Evolutionary conservation across 1,140 invertebrate genomes (phyloP), one percentile per base, ranked within the genome.

Genomic region (Hyles euphorbiae): DNA sequence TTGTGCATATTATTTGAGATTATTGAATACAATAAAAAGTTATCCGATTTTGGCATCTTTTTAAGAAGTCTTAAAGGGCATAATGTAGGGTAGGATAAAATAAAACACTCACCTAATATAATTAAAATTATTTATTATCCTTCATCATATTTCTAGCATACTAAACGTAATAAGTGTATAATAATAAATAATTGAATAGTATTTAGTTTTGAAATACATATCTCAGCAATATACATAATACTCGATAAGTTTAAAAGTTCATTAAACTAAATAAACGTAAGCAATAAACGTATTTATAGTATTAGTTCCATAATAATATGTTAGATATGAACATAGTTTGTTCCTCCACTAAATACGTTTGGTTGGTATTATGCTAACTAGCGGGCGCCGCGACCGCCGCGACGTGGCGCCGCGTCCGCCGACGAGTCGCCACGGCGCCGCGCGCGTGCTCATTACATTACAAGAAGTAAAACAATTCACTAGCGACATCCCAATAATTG

Each of bases 91-190:
- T 56, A 48, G 12, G 7, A 45, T 8, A 32, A 71, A 89, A 89
- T 86, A 76, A 89, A 83, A 87, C 81, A 72, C 75, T 60, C 58
- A 72, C 76, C 71, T 88, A 87, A 87, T 90, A 90, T 90, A 90
- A 90, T 90, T 90, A 90, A 89, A 90, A 90, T 90, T 89, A 90
- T 90, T 90, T 90, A 90, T 90, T 90, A 90, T 90, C 89, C 83
- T 89, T 89, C 88, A 87, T 90, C 85, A 90, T 89, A 90, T 87
- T 88, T 89, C 89, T 89, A 90, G 89, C 88, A 89, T 89, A 87
- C 89, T 90, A 90, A 90, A 90, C 88, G 85, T 90, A 90, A 90
- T 90, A 89, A 89, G 87, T 90, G 89, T 90, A 89, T 89, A 88
- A 87, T 87, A 85, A 87, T 87, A 89, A 89, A 90, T 90, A 90